Conservation (phyloP, 2,797 vertebrate species). For the Gymnoscopelus braueri region DNA sequence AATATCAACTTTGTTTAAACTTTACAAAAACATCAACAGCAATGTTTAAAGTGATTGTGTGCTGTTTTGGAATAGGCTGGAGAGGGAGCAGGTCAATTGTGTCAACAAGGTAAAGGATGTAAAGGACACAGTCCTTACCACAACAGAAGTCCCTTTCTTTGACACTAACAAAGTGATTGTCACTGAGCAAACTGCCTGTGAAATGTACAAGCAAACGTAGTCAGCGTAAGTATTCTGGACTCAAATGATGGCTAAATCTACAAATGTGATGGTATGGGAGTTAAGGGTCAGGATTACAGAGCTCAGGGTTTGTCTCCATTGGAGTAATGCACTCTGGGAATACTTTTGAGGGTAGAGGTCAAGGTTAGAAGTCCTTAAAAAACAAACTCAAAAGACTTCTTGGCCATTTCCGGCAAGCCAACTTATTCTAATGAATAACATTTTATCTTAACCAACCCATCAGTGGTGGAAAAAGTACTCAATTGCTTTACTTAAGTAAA, state of each 20-base stretch:
- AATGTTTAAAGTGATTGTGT: slow-evolving; percentile 78
- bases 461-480: too few species aligned
- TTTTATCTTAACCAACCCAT: too few species aligned
- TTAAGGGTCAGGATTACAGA: not conserved
- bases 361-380: too few species aligned
- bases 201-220: not conserved
- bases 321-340: too few species aligned
- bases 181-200: not conserved
- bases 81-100: not conserved
- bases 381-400: too few species aligned
- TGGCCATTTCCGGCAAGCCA: too few species aligned
- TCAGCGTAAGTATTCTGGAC: not conserved
- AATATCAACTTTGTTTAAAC: slow-evolving; percentile 46
- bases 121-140: not conserved
- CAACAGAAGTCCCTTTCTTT: too few species aligned
- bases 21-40: slow-evolving; percentile 50
- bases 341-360: too few species aligned
- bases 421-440: too few species aligned
- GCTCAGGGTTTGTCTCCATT: not conserved
- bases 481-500: too few species aligned
- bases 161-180: not conserved
- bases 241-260: not conserved
- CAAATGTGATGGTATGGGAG: slow-evolving; percentile 7
- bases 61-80: slow-evolving; percentile 70
- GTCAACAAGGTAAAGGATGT: not conserved